phyloP scores from a whole-genome alignment of 2,888 invertebrate genomes.

The Leucania comma region DNA sequence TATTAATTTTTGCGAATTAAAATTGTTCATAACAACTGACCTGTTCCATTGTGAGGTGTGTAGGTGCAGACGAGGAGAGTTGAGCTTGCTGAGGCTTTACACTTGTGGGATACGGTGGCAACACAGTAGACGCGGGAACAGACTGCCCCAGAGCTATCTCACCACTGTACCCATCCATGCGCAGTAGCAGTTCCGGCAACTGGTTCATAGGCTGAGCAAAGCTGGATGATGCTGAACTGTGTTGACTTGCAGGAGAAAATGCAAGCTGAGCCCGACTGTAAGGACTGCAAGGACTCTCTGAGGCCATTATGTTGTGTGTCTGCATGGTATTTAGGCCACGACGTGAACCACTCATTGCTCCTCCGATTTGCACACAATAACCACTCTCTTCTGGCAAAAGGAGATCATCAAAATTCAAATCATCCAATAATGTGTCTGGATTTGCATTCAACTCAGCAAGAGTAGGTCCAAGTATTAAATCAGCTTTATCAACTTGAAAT shows the following conservation, averaged over 20 bases:
- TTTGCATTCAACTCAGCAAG: slow-evolving; percentile 96
- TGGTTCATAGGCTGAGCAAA: slow-evolving; percentile 86
- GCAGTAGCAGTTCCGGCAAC: slow-evolving; percentile 92
- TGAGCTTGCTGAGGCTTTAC: slow-evolving; percentile 90
- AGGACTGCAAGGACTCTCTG: slow-evolving; percentile 89
- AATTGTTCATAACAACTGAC: slow-evolving; percentile 65
- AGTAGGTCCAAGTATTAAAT: slow-evolving; percentile 95
- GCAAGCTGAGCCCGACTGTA: slow-evolving; percentile 87
- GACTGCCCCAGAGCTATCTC: slow-evolving; percentile 92
- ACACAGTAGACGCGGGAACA: slow-evolving; percentile 91
- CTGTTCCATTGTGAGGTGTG: slow-evolving; percentile 95
- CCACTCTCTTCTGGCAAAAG: slow-evolving; percentile 93
- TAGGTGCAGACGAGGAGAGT: slow-evolving; percentile 96
- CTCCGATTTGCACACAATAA: slow-evolving; percentile 89
- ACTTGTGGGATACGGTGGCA: slow-evolving; percentile 85
- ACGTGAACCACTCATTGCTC: slow-evolving; percentile 85
- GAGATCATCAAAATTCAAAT: slow-evolving; percentile 96
- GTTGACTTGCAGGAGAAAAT: slow-evolving; percentile 93
- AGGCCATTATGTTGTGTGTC: slow-evolving; percentile 72
- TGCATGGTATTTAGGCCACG: slow-evolving; percentile 72
- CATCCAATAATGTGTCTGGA: slow-evolving; percentile 95
- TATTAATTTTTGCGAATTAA: neutral
- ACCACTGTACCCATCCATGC: slow-evolving; percentile 91
- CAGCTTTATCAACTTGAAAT: slow-evolving; percentile 96
- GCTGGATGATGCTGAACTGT: slow-evolving; percentile 90